Conservation (phyloP, 2,113 vertebrate species). For the Hylia prasina region DNA sequence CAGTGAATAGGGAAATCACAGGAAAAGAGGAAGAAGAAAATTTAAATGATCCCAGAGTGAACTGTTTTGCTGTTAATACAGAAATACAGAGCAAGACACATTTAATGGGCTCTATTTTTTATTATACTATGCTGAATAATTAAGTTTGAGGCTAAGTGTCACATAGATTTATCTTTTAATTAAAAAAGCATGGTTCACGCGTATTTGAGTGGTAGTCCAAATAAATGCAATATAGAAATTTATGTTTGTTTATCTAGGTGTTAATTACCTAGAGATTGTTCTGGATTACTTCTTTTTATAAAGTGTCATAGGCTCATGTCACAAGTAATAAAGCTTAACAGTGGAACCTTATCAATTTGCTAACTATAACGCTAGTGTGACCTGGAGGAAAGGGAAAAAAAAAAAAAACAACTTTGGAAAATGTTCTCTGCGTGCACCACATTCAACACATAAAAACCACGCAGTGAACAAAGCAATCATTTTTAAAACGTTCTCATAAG, state of each 20-base stretch:
- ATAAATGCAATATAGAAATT: conserved; percentile 99
- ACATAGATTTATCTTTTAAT: conserved; percentile 99
- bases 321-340: conserved; percentile 91
- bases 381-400: conserved; percentile 50
- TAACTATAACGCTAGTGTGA: conserved; percentile 72
- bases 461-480: conserved; percentile 66
- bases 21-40: conserved; percentile 78
- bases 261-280: conserved; percentile 99
- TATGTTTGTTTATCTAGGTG: conserved; percentile 99
- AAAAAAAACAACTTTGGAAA: conserved; percentile 58
- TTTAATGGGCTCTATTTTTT: conserved; percentile 99
- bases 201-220: conserved; percentile 99
- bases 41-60: conserved; percentile 95
- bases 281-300: conserved; percentile 91
- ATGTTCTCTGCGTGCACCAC: conserved; percentile 32
- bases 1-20: conserved; percentile 62
- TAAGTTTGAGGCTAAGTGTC: conserved; percentile 99
- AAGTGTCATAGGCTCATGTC: conserved; percentile 88
- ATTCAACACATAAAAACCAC: conserved; percentile 37
- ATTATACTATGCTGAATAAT: conserved; percentile 99
- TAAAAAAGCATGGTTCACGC: conserved; percentile 99
- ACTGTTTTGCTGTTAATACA: conserved; percentile 99
- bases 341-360: conserved; percentile 84
- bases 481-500: conserved; percentile 67
- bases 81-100: conserved; percentile 99